phyloP scores from a whole-genome alignment of 2,888 invertebrate species.

The Nymphalis urticae region DNA sequence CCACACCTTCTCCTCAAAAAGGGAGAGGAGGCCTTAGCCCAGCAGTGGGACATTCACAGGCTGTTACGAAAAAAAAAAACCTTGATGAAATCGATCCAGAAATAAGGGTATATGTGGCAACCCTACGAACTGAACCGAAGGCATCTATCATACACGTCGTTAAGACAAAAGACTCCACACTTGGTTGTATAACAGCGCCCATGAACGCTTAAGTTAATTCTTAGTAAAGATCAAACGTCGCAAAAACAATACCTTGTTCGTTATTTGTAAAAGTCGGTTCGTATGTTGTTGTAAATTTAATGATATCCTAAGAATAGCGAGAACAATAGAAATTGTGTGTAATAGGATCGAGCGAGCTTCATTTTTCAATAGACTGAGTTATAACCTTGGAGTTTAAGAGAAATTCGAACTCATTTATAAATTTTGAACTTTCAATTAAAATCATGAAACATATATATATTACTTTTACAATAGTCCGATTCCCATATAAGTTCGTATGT shows the following conservation, averaged over 20 bases:
- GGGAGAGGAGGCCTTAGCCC: too few species aligned
- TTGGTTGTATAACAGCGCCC: slow-evolving; percentile 9
- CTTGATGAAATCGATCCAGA: not conserved
- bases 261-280: slow-evolving; percentile 10
- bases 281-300: slow-evolving; percentile 2
- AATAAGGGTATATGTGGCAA: not conserved
- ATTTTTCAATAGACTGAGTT: not conserved
- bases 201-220: slow-evolving; percentile 11
- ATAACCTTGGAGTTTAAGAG: not conserved
- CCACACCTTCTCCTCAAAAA: too few species aligned
- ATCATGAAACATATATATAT: too few species aligned
- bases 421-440: too few species aligned
- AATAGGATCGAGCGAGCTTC: not conserved
- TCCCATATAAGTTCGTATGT: too few species aligned
- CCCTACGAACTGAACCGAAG: not conserved
- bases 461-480: too few species aligned
- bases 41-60: too few species aligned
- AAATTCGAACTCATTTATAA: too few species aligned
- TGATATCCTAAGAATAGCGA: not conserved
- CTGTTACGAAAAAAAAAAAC: too few species aligned
- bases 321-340: slow-evolving; percentile 1
- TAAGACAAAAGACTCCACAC: slow-evolving; percentile 13
- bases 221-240: slow-evolving; percentile 11
- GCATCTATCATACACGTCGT: slow-evolving; percentile 21
- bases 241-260: slow-evolving; percentile 14